These are phyloP conservation scores for Sclerurus mexicanus DNA, from an alignment of 2,113 vertebrate genomes.

Conservation along the genomic window DNA sequence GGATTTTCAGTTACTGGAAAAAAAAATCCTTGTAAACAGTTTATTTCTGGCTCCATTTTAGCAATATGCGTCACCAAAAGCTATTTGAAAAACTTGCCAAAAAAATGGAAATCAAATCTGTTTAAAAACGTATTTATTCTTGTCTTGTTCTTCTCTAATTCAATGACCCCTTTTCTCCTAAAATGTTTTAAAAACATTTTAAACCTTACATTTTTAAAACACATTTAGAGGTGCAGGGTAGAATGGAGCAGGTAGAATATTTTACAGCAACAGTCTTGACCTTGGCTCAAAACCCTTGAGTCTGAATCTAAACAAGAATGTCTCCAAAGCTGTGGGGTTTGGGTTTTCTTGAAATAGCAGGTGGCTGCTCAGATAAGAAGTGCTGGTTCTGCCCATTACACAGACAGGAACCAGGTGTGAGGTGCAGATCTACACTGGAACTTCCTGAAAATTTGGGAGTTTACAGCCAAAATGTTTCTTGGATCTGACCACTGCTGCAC, in stretches of 20 bases:
- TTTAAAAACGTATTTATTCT: not conserved
- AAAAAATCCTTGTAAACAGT: not conserved
- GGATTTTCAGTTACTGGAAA: not conserved
- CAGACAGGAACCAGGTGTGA: slow-evolving; percentile 65
- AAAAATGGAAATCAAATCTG: not conserved
- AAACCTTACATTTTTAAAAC: not conserved
- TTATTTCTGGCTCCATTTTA: not conserved
- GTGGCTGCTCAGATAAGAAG: slow-evolving; percentile 59
- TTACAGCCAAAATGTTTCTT: slow-evolving; percentile 36
- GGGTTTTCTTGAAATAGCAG: slow-evolving; percentile 28
- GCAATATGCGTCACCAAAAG: not conserved
- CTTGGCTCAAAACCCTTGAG: not conserved
- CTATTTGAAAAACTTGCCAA: not conserved
- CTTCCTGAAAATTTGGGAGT: slow-evolving; percentile 45
- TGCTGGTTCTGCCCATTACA: slow-evolving; percentile 24
- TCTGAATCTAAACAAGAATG: slow-evolving; percentile 16
- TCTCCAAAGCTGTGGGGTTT: not conserved
- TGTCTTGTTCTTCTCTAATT: not conserved
- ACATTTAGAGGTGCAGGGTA: not conserved
- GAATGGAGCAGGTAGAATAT: not conserved
- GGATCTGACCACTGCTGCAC: not conserved
- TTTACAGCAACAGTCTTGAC: not conserved
- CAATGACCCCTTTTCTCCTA: not conserved
- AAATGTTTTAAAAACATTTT: not conserved
- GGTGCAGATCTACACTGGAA: slow-evolving; percentile 52